Percentiles rank a stretch among this genome's conserved stretches.
Evolutionary conservation across 2,797 vertebrate genomes (phyloP).

Genomic region (Sebastes umbrosus): DNA sequence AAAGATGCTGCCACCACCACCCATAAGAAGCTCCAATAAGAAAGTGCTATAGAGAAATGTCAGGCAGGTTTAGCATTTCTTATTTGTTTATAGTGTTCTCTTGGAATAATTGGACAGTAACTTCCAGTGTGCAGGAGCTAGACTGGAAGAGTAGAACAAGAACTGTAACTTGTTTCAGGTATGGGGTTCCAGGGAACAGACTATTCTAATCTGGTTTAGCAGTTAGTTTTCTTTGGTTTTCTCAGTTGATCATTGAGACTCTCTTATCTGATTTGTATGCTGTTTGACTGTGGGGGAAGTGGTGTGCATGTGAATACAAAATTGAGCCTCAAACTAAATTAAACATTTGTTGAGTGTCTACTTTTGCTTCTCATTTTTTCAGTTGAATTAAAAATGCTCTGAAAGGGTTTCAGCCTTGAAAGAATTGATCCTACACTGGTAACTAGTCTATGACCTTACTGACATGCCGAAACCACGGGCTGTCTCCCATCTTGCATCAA

Average conservation of each 20-base stretch:
- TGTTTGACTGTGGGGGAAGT: background rate
- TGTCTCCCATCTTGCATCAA: constrained; percentile 11
- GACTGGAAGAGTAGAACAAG: background rate
- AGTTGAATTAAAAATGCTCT: background rate
- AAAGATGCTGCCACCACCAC: background rate
- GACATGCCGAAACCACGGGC: constrained; percentile 16
- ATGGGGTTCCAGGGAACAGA: background rate
- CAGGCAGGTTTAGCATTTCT: background rate
- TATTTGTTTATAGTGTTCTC: background rate
- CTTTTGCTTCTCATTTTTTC: background rate
- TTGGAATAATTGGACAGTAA: background rate
- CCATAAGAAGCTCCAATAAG: background rate
- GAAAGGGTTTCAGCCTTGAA: background rate
- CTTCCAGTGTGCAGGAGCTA: background rate
- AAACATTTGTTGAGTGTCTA: background rate
- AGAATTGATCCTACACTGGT: background rate
- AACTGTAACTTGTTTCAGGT: background rate
- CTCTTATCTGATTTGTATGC: background rate
- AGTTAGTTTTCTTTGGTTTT: too few relatives aligned
- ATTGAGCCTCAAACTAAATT: background rate
- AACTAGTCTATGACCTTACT: constrained; percentile 4
- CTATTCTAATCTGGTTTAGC: background rate
- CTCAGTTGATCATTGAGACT: background rate
- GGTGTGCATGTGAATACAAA: background rate
- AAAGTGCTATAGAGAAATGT: background rate